Conservation (phyloP, 1,140 invertebrate species). For the Eumeta japonica region DNA sequence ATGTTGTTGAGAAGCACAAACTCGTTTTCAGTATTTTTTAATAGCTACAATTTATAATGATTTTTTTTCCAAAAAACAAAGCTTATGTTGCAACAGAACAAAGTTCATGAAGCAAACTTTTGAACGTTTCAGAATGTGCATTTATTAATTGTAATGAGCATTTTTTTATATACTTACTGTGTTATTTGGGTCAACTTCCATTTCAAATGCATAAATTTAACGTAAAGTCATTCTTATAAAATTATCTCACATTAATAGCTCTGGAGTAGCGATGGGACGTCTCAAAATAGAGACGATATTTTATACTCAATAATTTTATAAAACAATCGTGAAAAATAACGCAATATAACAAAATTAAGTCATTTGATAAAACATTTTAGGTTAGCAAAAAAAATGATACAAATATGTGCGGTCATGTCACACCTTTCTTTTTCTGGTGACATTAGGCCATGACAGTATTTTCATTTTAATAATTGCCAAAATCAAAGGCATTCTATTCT, state of each 20-base stretch:
- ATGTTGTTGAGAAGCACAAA: too few relatives aligned
- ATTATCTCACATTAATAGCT: conserved; percentile 36
- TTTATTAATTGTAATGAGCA: too few relatives aligned
- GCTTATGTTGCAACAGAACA: too few relatives aligned
- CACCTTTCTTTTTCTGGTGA: conserved; percentile 55
- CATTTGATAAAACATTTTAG: conserved; percentile 58
- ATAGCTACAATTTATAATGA: too few relatives aligned
- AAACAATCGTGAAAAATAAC: conserved; percentile 51
- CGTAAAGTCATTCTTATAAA: conserved; percentile 45
- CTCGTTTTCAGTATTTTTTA: too few relatives aligned
- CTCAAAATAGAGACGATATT: conserved; percentile 48
- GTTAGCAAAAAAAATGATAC: conserved; percentile 55
- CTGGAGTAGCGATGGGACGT: conserved; percentile 23
- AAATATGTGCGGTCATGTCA: conserved; percentile 51
- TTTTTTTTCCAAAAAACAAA: too few relatives aligned
- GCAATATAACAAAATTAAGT: conserved; percentile 50
- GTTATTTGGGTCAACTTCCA: conserved; percentile 53
- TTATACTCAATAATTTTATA: conserved; percentile 42
- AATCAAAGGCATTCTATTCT: too few relatives aligned
- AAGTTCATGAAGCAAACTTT: too few relatives aligned
- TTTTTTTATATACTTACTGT: conserved; percentile 55
- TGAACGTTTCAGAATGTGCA: too few relatives aligned
- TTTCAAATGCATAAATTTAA: conserved; percentile 33
- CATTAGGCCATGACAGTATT: conserved; percentile 50
- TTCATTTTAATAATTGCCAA: conserved; percentile 45